Conservation (phyloP, 2,888 invertebrate genomes). For the Mellilla xanthometata region DNA sequence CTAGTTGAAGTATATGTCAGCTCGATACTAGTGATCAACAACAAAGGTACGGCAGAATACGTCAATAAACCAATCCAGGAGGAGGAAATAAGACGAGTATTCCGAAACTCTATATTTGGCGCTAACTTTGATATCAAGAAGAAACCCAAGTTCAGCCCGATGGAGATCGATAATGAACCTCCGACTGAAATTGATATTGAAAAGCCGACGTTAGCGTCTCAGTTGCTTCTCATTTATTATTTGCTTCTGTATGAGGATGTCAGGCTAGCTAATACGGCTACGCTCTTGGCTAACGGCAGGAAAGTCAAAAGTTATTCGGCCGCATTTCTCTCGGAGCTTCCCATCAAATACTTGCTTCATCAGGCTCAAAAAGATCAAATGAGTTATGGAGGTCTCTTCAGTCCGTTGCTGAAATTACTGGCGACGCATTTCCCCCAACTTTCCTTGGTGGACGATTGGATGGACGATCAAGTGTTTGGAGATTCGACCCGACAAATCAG, state of each 20-base stretch:
- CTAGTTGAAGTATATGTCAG: slow-evolving; percentile 97
- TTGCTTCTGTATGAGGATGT: slow-evolving; percentile 96
- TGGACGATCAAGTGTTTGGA: slow-evolving; percentile 87
- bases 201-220: slow-evolving; percentile 90
- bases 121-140: slow-evolving; percentile 86
- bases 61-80: slow-evolving; percentile 96
- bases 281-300: slow-evolving; percentile 85
- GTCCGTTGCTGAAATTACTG: slow-evolving; percentile 92
- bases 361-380: slow-evolving; percentile 96
- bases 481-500: slow-evolving; percentile 61
- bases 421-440: slow-evolving; percentile 97
- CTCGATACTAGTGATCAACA: slow-evolving; percentile 90
- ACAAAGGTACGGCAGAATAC: slow-evolving; percentile 87
- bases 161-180: slow-evolving; percentile 81
- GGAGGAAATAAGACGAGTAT: slow-evolving; percentile 92
- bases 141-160: slow-evolving; percentile 67
- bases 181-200: slow-evolving; percentile 79
- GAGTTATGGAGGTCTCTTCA: slow-evolving; percentile 94
- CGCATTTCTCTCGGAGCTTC: slow-evolving; percentile 94
- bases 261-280: slow-evolving; percentile 87
- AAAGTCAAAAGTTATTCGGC: slow-evolving; percentile 93
- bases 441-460: slow-evolving; percentile 97
- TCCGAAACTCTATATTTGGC: slow-evolving; percentile 89
- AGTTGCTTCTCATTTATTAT: slow-evolving; percentile 95
- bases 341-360: slow-evolving; percentile 95